Evolutionary conservation across 1,140 invertebrate genomes (phyloP).

Genomic region (Globodera ellingtonae): DNA sequence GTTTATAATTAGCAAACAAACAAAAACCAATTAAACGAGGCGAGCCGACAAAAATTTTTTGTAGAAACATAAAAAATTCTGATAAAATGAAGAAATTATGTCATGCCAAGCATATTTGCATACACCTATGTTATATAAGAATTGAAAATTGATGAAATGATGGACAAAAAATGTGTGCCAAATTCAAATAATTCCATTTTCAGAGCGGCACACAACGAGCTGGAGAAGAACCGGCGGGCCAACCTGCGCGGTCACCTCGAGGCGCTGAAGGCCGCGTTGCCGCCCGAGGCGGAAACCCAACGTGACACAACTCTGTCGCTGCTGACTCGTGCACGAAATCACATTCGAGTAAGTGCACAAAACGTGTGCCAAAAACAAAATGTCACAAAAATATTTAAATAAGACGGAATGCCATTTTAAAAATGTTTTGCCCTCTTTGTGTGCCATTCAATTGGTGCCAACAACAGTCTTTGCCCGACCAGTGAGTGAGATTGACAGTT

Average conservation of each 20-base stretch:
- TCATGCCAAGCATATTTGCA: not conserved
- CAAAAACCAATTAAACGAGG: not conserved
- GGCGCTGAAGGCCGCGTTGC: constrained; percentile 54
- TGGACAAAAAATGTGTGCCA: not conserved
- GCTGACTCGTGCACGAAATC: constrained; percentile 61
- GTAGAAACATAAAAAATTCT: not conserved
- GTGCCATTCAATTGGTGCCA: not conserved
- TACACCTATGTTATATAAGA: not conserved
- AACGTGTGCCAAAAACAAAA: not conserved
- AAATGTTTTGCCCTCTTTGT: no score
- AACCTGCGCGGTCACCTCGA: constrained; percentile 60
- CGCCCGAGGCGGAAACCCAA: constrained; percentile 55
- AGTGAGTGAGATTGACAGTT: no score
- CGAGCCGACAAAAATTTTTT: not conserved
- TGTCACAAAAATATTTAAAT: not conserved
- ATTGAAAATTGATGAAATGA: not conserved
- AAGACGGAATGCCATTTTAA: no score
- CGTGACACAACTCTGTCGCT: constrained; percentile 62
- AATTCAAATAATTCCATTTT: constrained; percentile 16
- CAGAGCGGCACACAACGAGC: constrained; percentile 63
- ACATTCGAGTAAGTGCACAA: constrained; percentile 53
- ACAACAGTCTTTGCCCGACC: not conserved
- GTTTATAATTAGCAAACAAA: not conserved
- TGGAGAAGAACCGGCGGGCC: constrained; percentile 64
- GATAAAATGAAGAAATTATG: not conserved